A percentile compares a stretch with the other conserved stretches of the same genome.
These are phyloP conservation scores for Leptoclinus maculatus DNA, from an alignment of 2,797 vertebrate species.

Conservation along the genomic window DNA sequence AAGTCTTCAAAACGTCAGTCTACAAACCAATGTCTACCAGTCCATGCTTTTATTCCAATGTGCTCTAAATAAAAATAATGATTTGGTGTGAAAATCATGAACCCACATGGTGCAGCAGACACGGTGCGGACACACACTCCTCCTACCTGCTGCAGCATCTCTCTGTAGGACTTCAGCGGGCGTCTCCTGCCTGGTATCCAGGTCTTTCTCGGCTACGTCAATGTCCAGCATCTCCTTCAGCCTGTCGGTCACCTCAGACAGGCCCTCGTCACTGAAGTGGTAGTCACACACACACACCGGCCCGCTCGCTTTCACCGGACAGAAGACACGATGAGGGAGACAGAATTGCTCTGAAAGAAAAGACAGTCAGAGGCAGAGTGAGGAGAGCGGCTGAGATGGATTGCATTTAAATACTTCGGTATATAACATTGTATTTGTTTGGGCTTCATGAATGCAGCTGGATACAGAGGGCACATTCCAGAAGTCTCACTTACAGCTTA, in stretches of 20 bases:
- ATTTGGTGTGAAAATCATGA: not conserved
- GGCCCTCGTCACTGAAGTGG: constrained; percentile 89
- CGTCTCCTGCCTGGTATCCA: constrained; percentile 86
- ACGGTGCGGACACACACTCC: not conserved
- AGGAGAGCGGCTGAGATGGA: fast-evolving
- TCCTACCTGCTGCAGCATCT: constrained; percentile 40
- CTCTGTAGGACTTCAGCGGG: constrained; percentile 27
- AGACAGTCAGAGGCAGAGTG: not conserved
- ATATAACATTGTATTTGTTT: not conserved
- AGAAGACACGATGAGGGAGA: constrained; percentile 91
- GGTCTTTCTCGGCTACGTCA: constrained; percentile 79
- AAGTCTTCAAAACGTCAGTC: too few species aligned
- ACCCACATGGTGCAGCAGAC: not conserved
- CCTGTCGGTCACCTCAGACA: constrained; percentile 86
- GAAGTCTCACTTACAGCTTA: not conserved
- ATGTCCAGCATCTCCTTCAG: constrained; percentile 93
- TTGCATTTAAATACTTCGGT: not conserved
- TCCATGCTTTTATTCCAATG: not conserved
- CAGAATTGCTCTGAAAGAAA: constrained; percentile 58
- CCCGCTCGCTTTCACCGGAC: constrained; percentile 79
- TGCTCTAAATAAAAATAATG: not conserved
- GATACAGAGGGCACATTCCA: not conserved
- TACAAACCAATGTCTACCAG: too few species aligned
- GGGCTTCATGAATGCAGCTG: not conserved
- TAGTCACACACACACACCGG: constrained; percentile 91